These are phyloP conservation scores for Callosobruchus maculatus DNA, from an alignment of 2,888 invertebrate species.

Conservation along the genomic window DNA sequence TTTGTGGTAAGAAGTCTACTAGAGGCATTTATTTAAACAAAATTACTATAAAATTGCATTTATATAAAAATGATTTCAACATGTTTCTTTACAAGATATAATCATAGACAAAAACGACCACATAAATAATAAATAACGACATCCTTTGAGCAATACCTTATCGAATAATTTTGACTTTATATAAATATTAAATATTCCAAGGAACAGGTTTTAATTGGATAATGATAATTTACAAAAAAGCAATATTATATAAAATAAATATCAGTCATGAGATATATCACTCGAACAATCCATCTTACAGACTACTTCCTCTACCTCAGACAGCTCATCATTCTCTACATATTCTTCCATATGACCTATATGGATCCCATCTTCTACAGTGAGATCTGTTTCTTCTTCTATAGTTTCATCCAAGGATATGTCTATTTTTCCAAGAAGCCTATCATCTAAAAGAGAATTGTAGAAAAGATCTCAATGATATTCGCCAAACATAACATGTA, in stretches of 20 bases:
- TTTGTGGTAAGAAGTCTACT: background rate
- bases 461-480: no score
- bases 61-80: background rate
- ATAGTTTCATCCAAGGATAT: background rate
- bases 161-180: background rate
- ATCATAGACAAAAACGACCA: background rate
- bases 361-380: background rate
- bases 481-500: no score
- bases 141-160: background rate
- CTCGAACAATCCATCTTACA: conserved; percentile 18
- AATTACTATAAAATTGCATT: background rate
- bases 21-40: background rate
- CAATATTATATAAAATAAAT: conserved; percentile 22
- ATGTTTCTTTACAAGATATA: background rate
- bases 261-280: conserved; percentile 28
- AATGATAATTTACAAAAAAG: background rate
- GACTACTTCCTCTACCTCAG: conserved; percentile 11
- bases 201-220: background rate
- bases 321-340: background rate
- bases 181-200: background rate
- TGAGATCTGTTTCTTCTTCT: background rate
- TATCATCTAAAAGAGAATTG: background rate
- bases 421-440: background rate
- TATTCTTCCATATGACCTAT: background rate
- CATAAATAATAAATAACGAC: background rate